Evolutionary conservation across 2,888 invertebrate genomes (phyloP).

Genomic region (Sericinus montela): DNA sequence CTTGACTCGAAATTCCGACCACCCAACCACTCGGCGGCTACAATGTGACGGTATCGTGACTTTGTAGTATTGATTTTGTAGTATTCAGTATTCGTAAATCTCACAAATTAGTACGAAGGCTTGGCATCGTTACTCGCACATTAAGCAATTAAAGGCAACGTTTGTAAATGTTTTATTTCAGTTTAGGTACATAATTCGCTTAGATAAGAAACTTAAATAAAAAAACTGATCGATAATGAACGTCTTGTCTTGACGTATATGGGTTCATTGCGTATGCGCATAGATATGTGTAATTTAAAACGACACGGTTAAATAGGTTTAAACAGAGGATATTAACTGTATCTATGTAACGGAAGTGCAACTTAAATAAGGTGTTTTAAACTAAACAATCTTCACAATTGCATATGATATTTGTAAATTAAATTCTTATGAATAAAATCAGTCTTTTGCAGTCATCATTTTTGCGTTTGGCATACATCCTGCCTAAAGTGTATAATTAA

Average conservation of each 20-base stretch:
- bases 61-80: no score
- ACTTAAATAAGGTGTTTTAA: slow-evolving; percentile 42
- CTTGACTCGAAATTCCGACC: no score
- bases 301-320: slow-evolving; percentile 59
- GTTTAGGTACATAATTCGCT: neutral
- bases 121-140: no score
- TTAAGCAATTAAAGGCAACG: no score
- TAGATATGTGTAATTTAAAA: slow-evolving; percentile 64
- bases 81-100: no score
- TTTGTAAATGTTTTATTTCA: neutral
- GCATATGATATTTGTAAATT: neutral
- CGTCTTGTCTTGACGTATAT: slow-evolving; percentile 36
- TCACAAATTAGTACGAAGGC: no score
- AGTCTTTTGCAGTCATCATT: no score
- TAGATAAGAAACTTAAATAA: slow-evolving; percentile 5
- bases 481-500: no score
- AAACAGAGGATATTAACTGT: slow-evolving; percentile 53
- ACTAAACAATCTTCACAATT: neutral
- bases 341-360: slow-evolving; percentile 64
- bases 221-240: slow-evolving; percentile 27
- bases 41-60: no score
- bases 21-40: no score
- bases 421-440: no score
- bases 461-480: no score
- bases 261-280: slow-evolving; percentile 74